Conservation (phyloP, 2,797 vertebrate species). For the Acanthopagrus latus region DNA sequence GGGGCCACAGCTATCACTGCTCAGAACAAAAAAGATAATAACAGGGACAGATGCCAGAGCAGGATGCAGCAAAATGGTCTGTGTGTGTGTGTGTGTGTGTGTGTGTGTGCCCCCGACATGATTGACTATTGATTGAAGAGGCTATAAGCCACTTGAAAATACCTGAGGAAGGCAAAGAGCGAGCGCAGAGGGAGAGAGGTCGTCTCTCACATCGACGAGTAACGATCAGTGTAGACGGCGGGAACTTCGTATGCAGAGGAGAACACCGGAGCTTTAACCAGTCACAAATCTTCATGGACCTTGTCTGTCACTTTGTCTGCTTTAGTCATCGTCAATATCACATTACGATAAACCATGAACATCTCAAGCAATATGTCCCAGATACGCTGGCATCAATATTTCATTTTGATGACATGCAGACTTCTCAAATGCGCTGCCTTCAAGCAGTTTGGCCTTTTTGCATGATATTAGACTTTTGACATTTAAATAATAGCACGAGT, state of each 20-base stretch:
- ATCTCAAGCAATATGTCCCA: background rate
- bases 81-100: background rate
- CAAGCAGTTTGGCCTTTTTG: background rate
- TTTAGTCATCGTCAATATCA: constrained; percentile 12
- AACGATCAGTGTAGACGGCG: constrained; percentile 14
- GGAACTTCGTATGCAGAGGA: constrained; percentile 1
- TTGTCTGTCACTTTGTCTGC: background rate
- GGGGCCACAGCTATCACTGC: background rate
- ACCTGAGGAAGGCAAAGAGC: background rate
- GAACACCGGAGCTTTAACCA: constrained; percentile 1
- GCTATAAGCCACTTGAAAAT: constrained; percentile 21
- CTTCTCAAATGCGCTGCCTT: background rate
- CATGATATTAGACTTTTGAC: constrained; percentile 3
- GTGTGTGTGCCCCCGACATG: background rate
- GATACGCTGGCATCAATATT: background rate
- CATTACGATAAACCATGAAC: background rate
- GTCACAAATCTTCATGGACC: constrained; percentile 9
- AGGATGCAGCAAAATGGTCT: constrained; percentile 6
- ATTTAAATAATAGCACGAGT: constrained; percentile 10
- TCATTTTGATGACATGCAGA: background rate
- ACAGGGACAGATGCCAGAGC: constrained; percentile 9
- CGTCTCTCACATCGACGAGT: constrained; percentile 14
- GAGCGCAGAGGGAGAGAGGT: background rate
- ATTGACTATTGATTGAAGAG: constrained; percentile 49
- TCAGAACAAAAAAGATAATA: constrained; percentile 28